Percentiles rank a stretch among this genome's conserved stretches.
These are phyloP conservation scores for Clavelina lepadiformis DNA, from an alignment of 23 tunicate genomes.

Conservation along the genomic window DNA sequence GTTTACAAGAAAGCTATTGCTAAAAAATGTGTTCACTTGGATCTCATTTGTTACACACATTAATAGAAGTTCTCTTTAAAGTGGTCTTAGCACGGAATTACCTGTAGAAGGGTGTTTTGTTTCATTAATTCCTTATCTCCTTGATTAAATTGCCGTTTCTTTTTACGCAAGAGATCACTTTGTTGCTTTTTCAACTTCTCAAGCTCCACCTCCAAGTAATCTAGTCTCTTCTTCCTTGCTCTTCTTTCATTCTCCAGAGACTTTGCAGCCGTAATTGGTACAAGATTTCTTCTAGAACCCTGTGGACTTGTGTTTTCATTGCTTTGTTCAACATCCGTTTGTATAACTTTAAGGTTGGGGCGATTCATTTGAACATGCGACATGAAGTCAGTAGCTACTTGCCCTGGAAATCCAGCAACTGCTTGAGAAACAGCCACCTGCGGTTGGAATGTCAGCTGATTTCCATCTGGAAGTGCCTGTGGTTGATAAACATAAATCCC, in stretches of 20 bases:
- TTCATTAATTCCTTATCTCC: slow-evolving; percentile 44
- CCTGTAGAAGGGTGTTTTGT: slow-evolving; percentile 50
- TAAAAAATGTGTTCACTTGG: no score
- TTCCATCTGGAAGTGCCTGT: slow-evolving; percentile 11
- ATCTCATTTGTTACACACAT: no score
- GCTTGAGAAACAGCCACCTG: neutral
- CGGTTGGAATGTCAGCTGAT: slow-evolving; percentile 28
- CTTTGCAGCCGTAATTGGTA: slow-evolving; percentile 11
- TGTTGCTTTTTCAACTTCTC: slow-evolving; percentile 70
- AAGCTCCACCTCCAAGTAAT: slow-evolving; percentile 64
- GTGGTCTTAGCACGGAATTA: neutral
- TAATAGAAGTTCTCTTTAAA: neutral
- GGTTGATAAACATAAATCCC: slow-evolving; percentile 18
- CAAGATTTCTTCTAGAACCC: neutral
- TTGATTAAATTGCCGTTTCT: slow-evolving; percentile 21
- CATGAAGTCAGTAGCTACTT: no score
- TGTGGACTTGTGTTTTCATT: neutral
- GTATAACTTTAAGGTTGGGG: slow-evolving; percentile 7
- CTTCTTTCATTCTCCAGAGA: slow-evolving; percentile 28
- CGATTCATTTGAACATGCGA: no score
- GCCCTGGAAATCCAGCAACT: no score
- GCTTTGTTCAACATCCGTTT: neutral
- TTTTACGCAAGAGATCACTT: slow-evolving; percentile 41
- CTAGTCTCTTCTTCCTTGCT: slow-evolving; percentile 50
- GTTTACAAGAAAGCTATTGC: neutral